Evolutionary conservation across 2,113 vertebrate genomes (phyloP).

Genomic region (Cepphus grylle): DNA sequence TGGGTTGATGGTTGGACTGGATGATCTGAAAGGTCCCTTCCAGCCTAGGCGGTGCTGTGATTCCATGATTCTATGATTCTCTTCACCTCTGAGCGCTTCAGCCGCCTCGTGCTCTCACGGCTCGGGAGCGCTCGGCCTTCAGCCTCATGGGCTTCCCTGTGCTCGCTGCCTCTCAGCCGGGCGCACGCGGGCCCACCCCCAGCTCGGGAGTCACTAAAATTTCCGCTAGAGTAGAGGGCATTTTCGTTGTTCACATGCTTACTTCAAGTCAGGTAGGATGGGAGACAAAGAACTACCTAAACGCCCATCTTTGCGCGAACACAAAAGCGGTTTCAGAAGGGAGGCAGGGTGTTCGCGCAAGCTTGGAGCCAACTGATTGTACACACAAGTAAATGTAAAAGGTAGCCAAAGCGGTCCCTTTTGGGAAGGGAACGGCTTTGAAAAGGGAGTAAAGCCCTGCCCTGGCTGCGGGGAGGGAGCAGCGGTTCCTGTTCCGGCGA

Average conservation of each 20-base stretch:
- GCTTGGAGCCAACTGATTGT: neutral
- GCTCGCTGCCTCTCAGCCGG: neutral
- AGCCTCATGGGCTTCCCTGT: fast-evolving
- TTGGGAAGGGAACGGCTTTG: neutral
- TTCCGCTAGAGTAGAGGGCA: neutral
- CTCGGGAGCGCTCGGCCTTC: neutral
- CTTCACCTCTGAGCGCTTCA: neutral
- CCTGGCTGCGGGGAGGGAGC: neutral
- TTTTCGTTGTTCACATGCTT: neutral
- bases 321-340: neutral
- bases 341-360: neutral
- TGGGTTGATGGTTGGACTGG: too few species aligned
- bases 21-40: too few species aligned
- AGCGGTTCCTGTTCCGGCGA: neutral
- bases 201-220: neutral
- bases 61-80: neutral
- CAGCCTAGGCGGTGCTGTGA: too few species aligned
- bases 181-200: fast-evolving
- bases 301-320: neutral
- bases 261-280: neutral
- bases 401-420: neutral
- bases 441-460: neutral
- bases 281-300: neutral
- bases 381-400: neutral
- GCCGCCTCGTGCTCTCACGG: neutral